Conservation (phyloP, 2,888 invertebrate species). For the Leptarthrus brevirostris region DNA sequence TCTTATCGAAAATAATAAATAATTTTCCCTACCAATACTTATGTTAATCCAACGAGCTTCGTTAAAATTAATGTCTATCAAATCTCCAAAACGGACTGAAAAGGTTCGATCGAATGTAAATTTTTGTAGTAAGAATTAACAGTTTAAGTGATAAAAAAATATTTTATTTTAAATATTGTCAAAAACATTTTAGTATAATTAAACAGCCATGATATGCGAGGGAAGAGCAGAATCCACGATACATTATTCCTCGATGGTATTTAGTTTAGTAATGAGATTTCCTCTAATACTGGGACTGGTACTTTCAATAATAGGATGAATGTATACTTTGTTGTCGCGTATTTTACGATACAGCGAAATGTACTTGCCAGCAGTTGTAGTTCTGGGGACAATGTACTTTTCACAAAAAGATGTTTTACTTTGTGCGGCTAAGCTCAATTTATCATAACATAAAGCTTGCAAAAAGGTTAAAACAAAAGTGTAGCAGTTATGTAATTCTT, state of each 20-base stretch:
- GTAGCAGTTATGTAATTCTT: slow-evolving; percentile 85
- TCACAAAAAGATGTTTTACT: slow-evolving; percentile 77
- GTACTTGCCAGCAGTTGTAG: slow-evolving; percentile 86
- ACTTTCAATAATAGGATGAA: slow-evolving; percentile 64
- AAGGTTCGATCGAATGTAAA: too few relatives aligned
- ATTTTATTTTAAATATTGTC: slow-evolving; percentile 6
- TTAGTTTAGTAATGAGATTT: slow-evolving; percentile 50
- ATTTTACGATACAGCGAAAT: slow-evolving; percentile 84
- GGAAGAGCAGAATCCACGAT: not conserved
- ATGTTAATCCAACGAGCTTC: too few relatives aligned
- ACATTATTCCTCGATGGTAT: slow-evolving; percentile 52
- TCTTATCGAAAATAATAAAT: too few relatives aligned
- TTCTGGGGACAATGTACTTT: slow-evolving; percentile 83
- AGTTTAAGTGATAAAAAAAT: slow-evolving; percentile 1
- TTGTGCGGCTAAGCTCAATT: slow-evolving; percentile 75
- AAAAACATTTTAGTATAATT: slow-evolving; percentile 12
- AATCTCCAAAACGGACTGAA: too few relatives aligned
- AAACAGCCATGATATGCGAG: slow-evolving; percentile 46
- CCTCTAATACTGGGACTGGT: slow-evolving; percentile 14
- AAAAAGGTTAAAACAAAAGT: slow-evolving; percentile 86
- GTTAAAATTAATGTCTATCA: too few relatives aligned
- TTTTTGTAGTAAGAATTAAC: too few relatives aligned
- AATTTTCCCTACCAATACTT: too few relatives aligned
- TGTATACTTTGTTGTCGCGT: slow-evolving; percentile 69
- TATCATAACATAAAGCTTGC: slow-evolving; percentile 76